These are phyloP conservation scores for Scomber japonicus DNA, from an alignment of 2,113 vertebrate species.

Conservation along the genomic window DNA sequence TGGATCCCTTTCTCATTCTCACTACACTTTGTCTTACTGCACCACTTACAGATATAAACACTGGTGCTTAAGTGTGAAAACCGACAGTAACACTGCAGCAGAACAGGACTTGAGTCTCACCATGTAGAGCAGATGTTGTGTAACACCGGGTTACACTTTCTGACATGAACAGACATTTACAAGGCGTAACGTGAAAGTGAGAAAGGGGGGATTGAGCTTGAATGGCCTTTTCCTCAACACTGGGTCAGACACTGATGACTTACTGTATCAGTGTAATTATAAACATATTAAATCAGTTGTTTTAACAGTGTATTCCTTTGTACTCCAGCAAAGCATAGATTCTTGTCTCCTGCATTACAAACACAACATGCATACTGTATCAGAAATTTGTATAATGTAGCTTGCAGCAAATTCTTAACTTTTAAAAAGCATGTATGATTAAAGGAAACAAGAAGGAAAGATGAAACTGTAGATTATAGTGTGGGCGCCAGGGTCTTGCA, in stretches of 20 bases:
- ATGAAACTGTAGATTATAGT: conserved; percentile 66
- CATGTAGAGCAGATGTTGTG: conserved; percentile 28
- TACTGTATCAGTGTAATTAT: neutral
- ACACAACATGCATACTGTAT: neutral
- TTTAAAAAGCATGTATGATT: conserved; percentile 19
- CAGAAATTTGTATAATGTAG: conserved; percentile 11
- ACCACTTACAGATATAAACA: conserved; percentile 42
- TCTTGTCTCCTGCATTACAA: neutral
- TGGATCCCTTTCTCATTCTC: neutral
- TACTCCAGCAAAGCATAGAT: neutral
- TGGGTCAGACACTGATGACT: neutral
- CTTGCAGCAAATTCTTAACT: conserved; percentile 45
- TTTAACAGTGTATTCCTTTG: neutral
- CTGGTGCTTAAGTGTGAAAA: conserved; percentile 35
- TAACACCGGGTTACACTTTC: neutral
- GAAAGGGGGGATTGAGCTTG: neutral
- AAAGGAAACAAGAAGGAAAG: conserved; percentile 1
- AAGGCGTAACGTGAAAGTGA: neutral
- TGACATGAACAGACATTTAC: conserved; percentile 24
- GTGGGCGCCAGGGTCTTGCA: conserved; percentile 76
- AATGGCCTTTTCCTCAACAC: neutral
- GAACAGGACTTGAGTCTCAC: neutral
- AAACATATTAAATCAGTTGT: neutral
- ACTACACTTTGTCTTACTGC: neutral
- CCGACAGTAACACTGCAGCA: conserved; percentile 11